Conservation (phyloP, 64 coral and sea anemone species). For the Platygyra sinensis region DNA sequence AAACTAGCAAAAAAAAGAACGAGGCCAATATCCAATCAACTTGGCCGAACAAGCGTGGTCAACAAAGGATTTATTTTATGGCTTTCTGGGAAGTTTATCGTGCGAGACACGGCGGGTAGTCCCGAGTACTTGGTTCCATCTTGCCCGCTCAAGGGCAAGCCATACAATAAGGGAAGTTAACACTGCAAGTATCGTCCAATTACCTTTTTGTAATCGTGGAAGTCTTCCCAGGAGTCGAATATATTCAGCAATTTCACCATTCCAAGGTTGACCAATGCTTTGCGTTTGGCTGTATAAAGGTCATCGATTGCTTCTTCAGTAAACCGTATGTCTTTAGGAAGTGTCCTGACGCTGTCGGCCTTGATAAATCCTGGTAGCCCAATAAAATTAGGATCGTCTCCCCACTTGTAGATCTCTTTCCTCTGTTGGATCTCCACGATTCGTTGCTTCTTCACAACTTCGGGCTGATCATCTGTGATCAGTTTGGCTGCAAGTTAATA, state of each 20-base stretch:
- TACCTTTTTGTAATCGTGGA: slow-evolving; percentile 67
- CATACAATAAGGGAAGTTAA: too few relatives aligned
- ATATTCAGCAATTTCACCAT: slow-evolving; percentile 58
- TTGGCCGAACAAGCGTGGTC: too few relatives aligned
- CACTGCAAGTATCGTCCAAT: too few relatives aligned
- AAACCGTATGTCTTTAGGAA: slow-evolving; percentile 73
- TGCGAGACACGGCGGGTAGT: too few relatives aligned
- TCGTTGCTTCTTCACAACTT: slow-evolving; percentile 62
- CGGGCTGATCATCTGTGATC: slow-evolving; percentile 71
- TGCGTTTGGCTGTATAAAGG: slow-evolving; percentile 51
- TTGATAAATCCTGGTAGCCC: slow-evolving; percentile 72
- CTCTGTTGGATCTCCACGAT: slow-evolving; percentile 57
- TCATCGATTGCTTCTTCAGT: slow-evolving; percentile 66
- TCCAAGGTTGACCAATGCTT: slow-evolving; percentile 76
- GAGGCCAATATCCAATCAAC: too few relatives aligned
- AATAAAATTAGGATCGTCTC: slow-evolving; percentile 24
- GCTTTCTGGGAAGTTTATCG: too few relatives aligned
- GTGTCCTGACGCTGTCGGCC: slow-evolving; percentile 46
- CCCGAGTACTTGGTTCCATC: too few relatives aligned
- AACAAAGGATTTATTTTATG: too few relatives aligned
- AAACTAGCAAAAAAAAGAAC: too few relatives aligned
- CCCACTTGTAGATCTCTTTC: slow-evolving; percentile 77
- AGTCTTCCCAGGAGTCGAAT: slow-evolving; percentile 65
- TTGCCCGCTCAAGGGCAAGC: too few relatives aligned
- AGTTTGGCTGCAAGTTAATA: slow-evolving; percentile 24